Conservation (phyloP, 2,113 vertebrate genomes). For the Pontoporia blainvillei region DNA sequence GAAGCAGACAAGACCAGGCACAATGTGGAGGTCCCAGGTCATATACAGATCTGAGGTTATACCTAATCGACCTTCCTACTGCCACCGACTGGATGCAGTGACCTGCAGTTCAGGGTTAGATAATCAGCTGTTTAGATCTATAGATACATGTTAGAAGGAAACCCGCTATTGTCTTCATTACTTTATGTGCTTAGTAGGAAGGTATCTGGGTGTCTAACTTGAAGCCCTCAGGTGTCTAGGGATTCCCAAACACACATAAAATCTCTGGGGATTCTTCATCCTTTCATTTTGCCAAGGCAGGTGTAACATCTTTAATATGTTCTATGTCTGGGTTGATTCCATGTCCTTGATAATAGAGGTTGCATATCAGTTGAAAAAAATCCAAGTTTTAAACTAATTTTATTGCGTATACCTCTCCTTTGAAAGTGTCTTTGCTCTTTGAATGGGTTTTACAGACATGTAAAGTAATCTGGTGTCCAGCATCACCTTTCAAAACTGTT, state of each 20-base stretch:
- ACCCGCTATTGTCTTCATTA: not conserved
- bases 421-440: not conserved
- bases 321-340: not conserved
- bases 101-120: no score
- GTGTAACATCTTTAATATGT: not conserved
- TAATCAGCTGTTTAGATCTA: not conserved
- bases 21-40: not conserved
- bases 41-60: not conserved
- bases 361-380: not conserved
- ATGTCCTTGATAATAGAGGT: not conserved
- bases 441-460: not conserved
- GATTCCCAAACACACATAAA: not conserved
- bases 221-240: not conserved
- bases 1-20: not conserved
- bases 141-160: not conserved
- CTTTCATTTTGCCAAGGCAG: not conserved
- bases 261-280: not conserved
- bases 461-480: not conserved
- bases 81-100: not conserved
- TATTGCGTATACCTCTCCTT: not conserved
- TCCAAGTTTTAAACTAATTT: not conserved
- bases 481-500: not conserved
- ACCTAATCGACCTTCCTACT: accelerated
- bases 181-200: not conserved
- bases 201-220: not conserved